These are phyloP conservation scores for Cyprinodon diabolis DNA, from an alignment of 2,797 vertebrate genomes.

Conservation along the genomic window DNA sequence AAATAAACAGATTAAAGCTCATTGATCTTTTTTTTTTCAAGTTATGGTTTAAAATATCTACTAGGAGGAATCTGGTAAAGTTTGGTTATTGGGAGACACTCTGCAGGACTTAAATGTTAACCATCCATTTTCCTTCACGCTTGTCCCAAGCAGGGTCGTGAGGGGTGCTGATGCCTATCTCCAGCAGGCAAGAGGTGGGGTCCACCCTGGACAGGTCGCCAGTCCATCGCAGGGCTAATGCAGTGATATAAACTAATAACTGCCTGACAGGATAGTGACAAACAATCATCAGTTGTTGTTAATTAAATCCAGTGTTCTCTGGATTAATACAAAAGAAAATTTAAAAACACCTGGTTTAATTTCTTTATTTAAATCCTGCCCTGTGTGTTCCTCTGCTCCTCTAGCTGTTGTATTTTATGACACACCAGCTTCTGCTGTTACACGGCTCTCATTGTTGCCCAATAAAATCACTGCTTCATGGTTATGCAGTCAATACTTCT, in stretches of 20 bases:
- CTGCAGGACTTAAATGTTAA: not conserved
- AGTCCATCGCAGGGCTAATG: not conserved
- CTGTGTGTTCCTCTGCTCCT: constrained; percentile 25
- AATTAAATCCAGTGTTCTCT: not conserved
- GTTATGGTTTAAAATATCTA: not conserved
- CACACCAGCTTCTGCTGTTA: constrained; percentile 23
- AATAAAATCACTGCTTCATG: constrained; percentile 55
- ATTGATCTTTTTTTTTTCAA: too few relatives aligned
- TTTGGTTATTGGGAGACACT: not conserved
- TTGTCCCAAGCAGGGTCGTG: too few relatives aligned
- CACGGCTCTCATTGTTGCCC: constrained; percentile 11
- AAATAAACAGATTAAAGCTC: not conserved
- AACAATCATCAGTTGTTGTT: too few relatives aligned
- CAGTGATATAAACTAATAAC: not conserved
- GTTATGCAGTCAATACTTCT: constrained; percentile 30
- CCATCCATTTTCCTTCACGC: too few relatives aligned
- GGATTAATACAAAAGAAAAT: not conserved
- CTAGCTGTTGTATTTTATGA: constrained; percentile 9
- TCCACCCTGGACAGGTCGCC: too few relatives aligned
- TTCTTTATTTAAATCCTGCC: constrained; percentile 19
- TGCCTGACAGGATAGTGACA: not conserved
- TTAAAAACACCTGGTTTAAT: not conserved
- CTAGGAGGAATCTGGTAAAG: not conserved
- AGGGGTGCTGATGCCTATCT: too few relatives aligned
- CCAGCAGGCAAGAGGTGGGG: too few relatives aligned